Evolutionary conservation across 2,113 vertebrate species (phyloP).

Genomic region (Benthochromis sp.): DNA sequence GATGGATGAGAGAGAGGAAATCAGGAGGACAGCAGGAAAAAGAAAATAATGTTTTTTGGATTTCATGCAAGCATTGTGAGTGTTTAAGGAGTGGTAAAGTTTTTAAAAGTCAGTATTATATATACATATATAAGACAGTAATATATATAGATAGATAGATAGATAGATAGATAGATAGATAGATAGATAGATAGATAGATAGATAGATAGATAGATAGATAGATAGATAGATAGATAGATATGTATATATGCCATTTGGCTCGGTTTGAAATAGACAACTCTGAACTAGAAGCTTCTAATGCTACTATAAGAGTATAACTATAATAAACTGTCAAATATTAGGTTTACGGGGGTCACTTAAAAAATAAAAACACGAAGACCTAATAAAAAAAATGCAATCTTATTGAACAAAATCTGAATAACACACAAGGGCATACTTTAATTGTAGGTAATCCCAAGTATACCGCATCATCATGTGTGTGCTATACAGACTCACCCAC

Average conservation of each 20-base stretch:
- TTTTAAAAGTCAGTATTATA: background rate
- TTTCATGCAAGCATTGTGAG: background rate
- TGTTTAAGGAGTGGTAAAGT: background rate
- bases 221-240: background rate
- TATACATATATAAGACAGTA: background rate
- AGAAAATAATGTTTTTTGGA: background rate
- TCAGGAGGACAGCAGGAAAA: background rate
- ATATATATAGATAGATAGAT: fast-evolving
- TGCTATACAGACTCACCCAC: background rate
- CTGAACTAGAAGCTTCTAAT: background rate
- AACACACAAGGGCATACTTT: background rate
- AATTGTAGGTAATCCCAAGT: background rate
- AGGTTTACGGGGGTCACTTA: background rate
- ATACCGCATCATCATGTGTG: background rate
- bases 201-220: background rate
- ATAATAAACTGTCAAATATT: background rate
- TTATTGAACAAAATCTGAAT: background rate
- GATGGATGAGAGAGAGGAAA: constrained; percentile 22
- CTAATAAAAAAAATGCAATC: background rate
- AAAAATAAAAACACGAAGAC: background rate
- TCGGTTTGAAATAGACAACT: background rate
- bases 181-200: background rate
- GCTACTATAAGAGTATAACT: background rate
- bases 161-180: no score
- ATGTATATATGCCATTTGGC: background rate